Evolutionary conservation across 1,140 invertebrate species (phyloP), one percentile per base, ranked within the genome.

Genomic region (Drosophila nasuta): DNA sequence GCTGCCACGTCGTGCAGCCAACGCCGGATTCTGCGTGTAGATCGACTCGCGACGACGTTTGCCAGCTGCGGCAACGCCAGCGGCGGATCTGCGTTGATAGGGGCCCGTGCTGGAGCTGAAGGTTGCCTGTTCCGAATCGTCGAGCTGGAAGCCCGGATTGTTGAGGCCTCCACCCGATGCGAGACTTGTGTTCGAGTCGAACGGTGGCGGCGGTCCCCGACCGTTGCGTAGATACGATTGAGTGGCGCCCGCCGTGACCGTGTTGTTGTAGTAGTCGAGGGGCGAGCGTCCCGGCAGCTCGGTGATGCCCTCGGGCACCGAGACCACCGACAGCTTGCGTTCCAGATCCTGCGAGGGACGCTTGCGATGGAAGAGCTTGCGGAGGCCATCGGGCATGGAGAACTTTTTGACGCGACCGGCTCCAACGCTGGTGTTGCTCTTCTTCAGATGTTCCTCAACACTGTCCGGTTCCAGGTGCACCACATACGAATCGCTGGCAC

Each of bases 161-260:
- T 68, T 70, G 1, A 89, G 8, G 35, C 41, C 52, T 1, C 15
- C 66, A 48, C 46, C 46, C 8, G 79, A 75, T 25, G 68, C 70
- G 30, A 91, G 54, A 46, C 81, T 91, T 13, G 54, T 77, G 5
- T 74, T 82, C 0, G 89, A 88, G 2, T 75, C 77, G 33, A 80
- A 90, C 1, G 81, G 57, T 0, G 79, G 62, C 13, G 79, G 70
- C 6, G 62, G 78, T 20, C 57, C 77, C 8, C 83, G 85, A 0
- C 87, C 91, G 43, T 91, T 92, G 35, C 77, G 70, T 13, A 91
- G 38, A 62, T 89, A 86, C 0, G 75, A 72, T 43, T 81, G 71
- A 38, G 77, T 81, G 30, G 68, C 94, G 73, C 93, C 94, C 0
- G 93, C 88, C 0, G 94, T 93, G 15, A 94, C 91, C 1, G 93